Conservation (phyloP, 2,113 vertebrate genomes). For the Alligator mississippiensis region DNA sequence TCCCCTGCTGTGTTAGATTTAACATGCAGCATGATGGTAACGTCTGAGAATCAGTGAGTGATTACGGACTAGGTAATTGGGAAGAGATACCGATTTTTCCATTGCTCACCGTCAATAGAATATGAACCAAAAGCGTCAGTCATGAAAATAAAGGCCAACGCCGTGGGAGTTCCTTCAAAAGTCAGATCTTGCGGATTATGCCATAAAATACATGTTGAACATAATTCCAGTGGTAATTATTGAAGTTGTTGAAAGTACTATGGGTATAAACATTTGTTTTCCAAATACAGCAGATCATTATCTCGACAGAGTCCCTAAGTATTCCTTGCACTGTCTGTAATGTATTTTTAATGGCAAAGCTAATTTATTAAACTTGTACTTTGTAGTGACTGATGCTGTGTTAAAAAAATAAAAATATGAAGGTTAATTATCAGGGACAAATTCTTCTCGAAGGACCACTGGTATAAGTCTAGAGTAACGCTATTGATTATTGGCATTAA, state of each 20-base stretch:
- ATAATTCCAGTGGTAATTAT: neutral
- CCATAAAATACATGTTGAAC: neutral
- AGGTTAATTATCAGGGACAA: neutral
- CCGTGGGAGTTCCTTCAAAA: neutral
- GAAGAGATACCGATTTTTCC: neutral
- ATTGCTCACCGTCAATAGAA: neutral
- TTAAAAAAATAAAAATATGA: conserved; percentile 8
- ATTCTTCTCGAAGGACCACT: neutral
- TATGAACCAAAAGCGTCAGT: neutral
- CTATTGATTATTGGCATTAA: neutral
- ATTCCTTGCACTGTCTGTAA: neutral
- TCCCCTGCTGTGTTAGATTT: neutral
- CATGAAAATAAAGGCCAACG: neutral
- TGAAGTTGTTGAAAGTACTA: neutral
- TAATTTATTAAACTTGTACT: neutral
- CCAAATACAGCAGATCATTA: neutral
- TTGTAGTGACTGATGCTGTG: neutral
- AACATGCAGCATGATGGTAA: neutral
- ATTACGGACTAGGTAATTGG: neutral
- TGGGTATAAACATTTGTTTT: neutral
- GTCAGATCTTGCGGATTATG: neutral
- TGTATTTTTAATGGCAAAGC: neutral
- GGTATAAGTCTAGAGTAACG: neutral
- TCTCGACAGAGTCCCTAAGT: neutral
- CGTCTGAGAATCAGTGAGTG: neutral